Percentiles rank a stretch among this genome's conserved stretches.
Evolutionary conservation across 2,113 vertebrate genomes (phyloP).

Genomic region (Epinephelus moara): DNA sequence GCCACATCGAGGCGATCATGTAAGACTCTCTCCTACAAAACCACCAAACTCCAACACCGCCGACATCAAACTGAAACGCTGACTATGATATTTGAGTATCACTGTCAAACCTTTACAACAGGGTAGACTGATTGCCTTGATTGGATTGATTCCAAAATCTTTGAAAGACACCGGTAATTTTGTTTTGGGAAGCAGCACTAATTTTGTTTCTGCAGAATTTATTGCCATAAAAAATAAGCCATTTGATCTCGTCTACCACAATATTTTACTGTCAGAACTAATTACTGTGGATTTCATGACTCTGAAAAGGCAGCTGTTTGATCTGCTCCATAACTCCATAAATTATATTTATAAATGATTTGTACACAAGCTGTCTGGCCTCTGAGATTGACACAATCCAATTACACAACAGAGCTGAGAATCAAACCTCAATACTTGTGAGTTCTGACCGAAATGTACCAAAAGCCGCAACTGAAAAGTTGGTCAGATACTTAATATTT

Average conservation of each 20-base stretch:
- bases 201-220: background rate
- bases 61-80: background rate
- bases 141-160: conserved; percentile 16
- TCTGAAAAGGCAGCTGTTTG: conserved; percentile 8
- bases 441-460: background rate
- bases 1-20: conserved; percentile 84
- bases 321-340: conserved; percentile 3
- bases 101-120: background rate
- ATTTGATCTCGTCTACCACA: background rate
- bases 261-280: conserved; percentile 2
- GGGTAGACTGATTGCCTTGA: background rate
- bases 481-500: background rate
- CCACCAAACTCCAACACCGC: background rate
- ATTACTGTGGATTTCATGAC: conserved; percentile 9
- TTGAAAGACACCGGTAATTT: background rate
- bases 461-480: background rate
- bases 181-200: background rate
- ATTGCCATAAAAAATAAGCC: conserved; percentile 1
- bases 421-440: background rate
- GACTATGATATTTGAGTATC: background rate
- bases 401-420: background rate
- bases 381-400: conserved; percentile 12
- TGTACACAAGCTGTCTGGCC: background rate
- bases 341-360: conserved; percentile 20
- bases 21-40: conserved; percentile 64